phyloP scores from a whole-genome alignment of 2,888 invertebrate genomes.

The Melinaea marsaeus region DNA sequence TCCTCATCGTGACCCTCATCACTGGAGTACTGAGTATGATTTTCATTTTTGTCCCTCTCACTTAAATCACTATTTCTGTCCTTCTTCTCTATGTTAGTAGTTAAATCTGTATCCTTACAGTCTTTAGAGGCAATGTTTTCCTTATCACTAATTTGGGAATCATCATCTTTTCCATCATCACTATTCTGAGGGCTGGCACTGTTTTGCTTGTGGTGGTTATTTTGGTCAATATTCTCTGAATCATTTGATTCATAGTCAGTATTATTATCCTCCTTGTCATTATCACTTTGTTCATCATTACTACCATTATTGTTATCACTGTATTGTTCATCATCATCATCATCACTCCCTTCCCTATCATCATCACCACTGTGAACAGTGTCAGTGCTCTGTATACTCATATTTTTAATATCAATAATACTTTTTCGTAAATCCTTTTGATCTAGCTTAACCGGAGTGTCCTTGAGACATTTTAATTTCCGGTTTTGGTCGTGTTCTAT shows the following conservation, averaged over 20 bases:
- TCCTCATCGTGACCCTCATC: conserved; percentile 50
- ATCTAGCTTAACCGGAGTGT: conserved; percentile 58
- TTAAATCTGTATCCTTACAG: conserved; percentile 19
- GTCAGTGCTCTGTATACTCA: conserved; percentile 33
- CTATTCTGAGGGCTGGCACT: background rate
- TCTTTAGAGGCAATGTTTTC: background rate
- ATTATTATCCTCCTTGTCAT: conserved; percentile 27
- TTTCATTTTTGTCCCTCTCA: conserved; percentile 4
- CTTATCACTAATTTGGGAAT: background rate
- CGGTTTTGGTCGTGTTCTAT: conserved; percentile 55
- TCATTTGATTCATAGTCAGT: conserved; percentile 15
- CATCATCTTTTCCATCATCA: background rate
- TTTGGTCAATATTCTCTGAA: conserved; percentile 7
- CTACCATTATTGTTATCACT: conserved; percentile 18
- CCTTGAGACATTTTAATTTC: conserved; percentile 56
- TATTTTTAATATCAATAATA: conserved; percentile 23
- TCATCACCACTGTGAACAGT: conserved; percentile 28
- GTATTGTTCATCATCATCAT: conserved; percentile 19
- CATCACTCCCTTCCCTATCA: conserved; percentile 24
- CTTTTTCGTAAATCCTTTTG: conserved; percentile 16
- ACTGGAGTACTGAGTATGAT: conserved; percentile 15
- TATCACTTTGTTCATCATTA: conserved; percentile 18
- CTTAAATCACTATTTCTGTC: conserved; percentile 7
- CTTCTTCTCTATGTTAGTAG: conserved; percentile 20
- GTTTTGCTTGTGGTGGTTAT: background rate